Conservation (phyloP, 2,113 vertebrate genomes). For the Pica pica region DNA sequence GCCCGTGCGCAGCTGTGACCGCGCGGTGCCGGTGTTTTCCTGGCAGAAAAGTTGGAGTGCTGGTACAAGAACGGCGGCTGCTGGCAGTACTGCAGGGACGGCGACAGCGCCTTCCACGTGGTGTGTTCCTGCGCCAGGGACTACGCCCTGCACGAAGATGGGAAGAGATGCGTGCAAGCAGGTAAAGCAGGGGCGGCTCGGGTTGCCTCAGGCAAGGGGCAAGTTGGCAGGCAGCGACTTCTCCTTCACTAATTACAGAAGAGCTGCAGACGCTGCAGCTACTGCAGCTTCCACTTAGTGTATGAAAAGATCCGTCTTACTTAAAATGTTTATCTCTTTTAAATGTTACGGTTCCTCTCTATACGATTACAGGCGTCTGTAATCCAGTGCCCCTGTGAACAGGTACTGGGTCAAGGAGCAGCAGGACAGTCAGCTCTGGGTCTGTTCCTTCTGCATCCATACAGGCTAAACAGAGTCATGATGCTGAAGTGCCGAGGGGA, state of each 20-base stretch:
- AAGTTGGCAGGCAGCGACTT: background rate
- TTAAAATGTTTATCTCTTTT: background rate
- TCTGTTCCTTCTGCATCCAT: background rate
- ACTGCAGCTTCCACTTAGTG: background rate
- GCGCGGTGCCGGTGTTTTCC: background rate
- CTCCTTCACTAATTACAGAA: background rate
- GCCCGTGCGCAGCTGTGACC: fast-evolving
- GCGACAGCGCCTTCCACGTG: background rate
- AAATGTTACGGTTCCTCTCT: background rate
- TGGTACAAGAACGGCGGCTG: constrained; percentile 75
- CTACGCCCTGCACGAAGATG: constrained; percentile 60
- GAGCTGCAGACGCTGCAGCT: background rate
- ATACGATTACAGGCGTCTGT: background rate
- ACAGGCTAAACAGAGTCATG: background rate
- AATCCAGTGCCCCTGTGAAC: background rate
- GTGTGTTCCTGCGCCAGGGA: constrained; percentile 66
- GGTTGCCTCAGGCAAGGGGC: background rate
- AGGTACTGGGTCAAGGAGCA: fast-evolving
- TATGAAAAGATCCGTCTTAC: background rate
- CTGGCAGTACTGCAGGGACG: constrained; percentile 74
- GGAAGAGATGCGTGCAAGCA: constrained; percentile 49
- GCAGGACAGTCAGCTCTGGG: background rate
- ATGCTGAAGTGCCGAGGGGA: background rate
- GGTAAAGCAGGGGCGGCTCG: background rate
- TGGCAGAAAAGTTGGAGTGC: constrained; percentile 67